Percentiles rank a stretch among this genome's conserved stretches.
These are phyloP conservation scores for Euzetes globulus DNA, from an alignment of 2,888 invertebrate genomes.

Conservation along the genomic window DNA sequence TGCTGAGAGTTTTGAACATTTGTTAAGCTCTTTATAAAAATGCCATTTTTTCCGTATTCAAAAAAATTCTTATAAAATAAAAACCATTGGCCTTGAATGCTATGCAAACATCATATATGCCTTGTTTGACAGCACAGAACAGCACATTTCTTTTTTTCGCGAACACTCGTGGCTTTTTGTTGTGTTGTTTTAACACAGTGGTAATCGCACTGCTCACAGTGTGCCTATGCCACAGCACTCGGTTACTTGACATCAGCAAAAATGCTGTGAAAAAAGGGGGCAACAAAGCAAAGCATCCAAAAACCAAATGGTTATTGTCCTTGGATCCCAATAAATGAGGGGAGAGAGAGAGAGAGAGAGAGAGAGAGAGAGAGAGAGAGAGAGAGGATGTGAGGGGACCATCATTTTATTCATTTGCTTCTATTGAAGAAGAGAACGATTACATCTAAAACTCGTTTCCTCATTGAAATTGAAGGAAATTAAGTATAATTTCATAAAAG, in stretches of 20 bases:
- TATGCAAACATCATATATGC: conserved; percentile 17
- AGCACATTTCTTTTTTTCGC: conserved; percentile 5
- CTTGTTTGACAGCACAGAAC: conserved; percentile 12
- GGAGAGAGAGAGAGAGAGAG: not conserved
- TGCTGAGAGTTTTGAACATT: not conserved
- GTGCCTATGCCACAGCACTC: not conserved
- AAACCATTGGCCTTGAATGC: conserved; percentile 7
- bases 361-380: not conserved
- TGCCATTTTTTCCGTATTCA: conserved; percentile 7
- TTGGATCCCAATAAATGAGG: not conserved
- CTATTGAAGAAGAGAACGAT: conserved; percentile 7
- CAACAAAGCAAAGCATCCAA: conserved; percentile 9
- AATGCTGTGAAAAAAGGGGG: not conserved
- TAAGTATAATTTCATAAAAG: not conserved
- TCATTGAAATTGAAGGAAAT: conserved; percentile 2
- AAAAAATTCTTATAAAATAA: conserved; percentile 9
- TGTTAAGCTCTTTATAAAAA: conserved; percentile 16
- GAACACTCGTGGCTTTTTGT: not conserved
- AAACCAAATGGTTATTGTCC: conserved; percentile 16
- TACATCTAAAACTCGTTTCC: conserved; percentile 3
- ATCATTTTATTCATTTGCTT: conserved; percentile 9
- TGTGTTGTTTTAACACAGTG: conserved; percentile 25
- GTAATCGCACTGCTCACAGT: not conserved
- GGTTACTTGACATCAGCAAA: conserved; percentile 27
- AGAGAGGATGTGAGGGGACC: not conserved